Conservation (phyloP, 2,888 invertebrate genomes). For the Pyrrhia umbra region DNA sequence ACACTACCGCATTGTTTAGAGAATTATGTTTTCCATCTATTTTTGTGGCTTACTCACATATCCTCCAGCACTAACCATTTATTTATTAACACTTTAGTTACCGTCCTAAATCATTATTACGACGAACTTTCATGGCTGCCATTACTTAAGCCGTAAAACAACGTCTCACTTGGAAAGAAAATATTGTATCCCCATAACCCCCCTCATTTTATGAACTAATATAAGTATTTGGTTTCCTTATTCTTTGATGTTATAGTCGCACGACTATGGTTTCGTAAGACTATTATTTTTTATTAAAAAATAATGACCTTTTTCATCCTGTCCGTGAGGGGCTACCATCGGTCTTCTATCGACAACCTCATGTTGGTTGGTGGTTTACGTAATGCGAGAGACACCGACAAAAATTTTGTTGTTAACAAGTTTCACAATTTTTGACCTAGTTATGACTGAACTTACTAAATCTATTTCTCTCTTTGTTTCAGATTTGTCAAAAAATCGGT, state of each 20-base stretch:
- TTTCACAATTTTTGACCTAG: too few relatives aligned
- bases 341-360: background rate
- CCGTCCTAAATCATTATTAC: constrained; percentile 64
- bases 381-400: too few relatives aligned
- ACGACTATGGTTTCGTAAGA: constrained; percentile 40
- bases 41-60: constrained; percentile 44
- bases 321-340: background rate
- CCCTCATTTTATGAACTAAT: constrained; percentile 6
- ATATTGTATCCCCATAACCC: constrained; percentile 20
- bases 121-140: constrained; percentile 68
- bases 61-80: constrained; percentile 48
- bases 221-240: constrained; percentile 48
- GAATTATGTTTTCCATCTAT: constrained; percentile 45
- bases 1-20: constrained; percentile 6
- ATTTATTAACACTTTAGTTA: constrained; percentile 57
- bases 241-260: constrained; percentile 33
- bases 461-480: constrained; percentile 74
- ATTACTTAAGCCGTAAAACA: constrained; percentile 69
- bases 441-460: constrained; percentile 6
- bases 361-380: background rate
- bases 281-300: constrained; percentile 17
- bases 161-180: constrained; percentile 46
- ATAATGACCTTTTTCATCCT: background rate
- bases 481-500: constrained; percentile 91
- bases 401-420: too few relatives aligned